A percentile compares a stretch with the other conserved stretches of the same genome.
phyloP scores from a whole-genome alignment of 2,888 invertebrate species.

The Apamea crenata region DNA sequence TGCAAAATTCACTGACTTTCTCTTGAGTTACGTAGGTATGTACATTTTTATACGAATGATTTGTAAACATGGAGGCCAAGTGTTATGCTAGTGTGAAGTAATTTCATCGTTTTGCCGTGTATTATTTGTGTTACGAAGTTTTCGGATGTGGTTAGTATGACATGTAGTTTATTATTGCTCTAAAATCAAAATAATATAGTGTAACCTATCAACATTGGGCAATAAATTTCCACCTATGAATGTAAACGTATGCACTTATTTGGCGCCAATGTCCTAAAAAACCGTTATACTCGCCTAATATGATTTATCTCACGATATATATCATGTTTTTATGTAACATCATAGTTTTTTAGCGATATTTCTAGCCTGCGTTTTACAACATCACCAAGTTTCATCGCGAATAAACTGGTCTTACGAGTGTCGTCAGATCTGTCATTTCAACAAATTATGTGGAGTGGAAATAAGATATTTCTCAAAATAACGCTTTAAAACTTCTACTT shows the following conservation, averaged over 20 bases:
- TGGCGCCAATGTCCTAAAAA: constrained; percentile 89
- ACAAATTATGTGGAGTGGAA: constrained; percentile 79
- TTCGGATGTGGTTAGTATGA: constrained; percentile 76
- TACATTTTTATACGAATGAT: constrained; percentile 85
- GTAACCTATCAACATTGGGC: constrained; percentile 56
- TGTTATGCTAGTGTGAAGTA: constrained; percentile 80
- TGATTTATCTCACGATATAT: constrained; percentile 60
- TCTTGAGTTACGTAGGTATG: constrained; percentile 77
- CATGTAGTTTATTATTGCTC: constrained; percentile 47
- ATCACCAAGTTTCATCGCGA: constrained; percentile 75
- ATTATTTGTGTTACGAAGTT: constrained; percentile 66
- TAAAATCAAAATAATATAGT: constrained; percentile 43
- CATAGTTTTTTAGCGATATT: constrained; percentile 58
- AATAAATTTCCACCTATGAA: constrained; percentile 61
- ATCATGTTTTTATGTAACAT: constrained; percentile 59
- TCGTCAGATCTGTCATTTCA: constrained; percentile 89
- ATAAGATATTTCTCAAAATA: constrained; percentile 70
- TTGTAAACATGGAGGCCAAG: constrained; percentile 90
- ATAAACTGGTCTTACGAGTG: constrained; percentile 87
- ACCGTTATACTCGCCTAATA: constrained; percentile 82
- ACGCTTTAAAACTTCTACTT: constrained; percentile 30
- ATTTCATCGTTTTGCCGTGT: constrained; percentile 71
- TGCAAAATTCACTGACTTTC: constrained; percentile 83
- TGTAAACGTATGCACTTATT: constrained; percentile 90
- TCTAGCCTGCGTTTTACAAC: constrained; percentile 61